Percentiles rank a stretch among this genome's conserved stretches.
phyloP scores from a whole-genome alignment of 2,113 vertebrate genomes.

The Pica pica region DNA sequence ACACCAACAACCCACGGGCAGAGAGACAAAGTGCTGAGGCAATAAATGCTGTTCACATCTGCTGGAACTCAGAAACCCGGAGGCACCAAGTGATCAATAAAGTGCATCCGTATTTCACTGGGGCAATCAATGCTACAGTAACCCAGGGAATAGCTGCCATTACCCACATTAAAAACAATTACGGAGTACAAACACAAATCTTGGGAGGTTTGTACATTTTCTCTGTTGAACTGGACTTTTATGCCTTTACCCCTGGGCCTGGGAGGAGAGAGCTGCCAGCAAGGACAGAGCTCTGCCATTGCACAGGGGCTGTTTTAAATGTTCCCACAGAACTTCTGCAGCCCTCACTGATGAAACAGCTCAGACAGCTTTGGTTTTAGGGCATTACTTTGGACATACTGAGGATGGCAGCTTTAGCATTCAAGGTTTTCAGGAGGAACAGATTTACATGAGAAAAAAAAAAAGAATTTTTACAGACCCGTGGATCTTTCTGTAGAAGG shows the following conservation, averaged over 20 bases:
- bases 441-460: neutral
- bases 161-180: constrained; percentile 55
- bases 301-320: neutral
- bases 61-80: neutral
- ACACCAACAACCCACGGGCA: neutral
- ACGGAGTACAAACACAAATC: constrained; percentile 26
- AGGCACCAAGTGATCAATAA: constrained; percentile 41
- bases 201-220: neutral
- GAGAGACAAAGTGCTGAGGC: neutral
- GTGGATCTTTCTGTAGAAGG: constrained; percentile 94
- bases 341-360: neutral
- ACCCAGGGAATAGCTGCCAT: constrained; percentile 44
- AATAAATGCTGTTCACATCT: neutral
- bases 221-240: neutral
- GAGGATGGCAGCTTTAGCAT: neutral
- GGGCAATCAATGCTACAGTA: constrained; percentile 47
- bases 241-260: neutral
- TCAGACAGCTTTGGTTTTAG: neutral
- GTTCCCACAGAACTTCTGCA: neutral
- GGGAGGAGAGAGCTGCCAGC: neutral
- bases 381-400: neutral
- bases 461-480: constrained; percentile 74
- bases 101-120: constrained; percentile 28
- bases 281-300: neutral
- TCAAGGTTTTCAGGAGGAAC: neutral